Evolutionary conservation across 2,797 vertebrate genomes (phyloP).

Genomic region (Fistularia tabacaria): DNA sequence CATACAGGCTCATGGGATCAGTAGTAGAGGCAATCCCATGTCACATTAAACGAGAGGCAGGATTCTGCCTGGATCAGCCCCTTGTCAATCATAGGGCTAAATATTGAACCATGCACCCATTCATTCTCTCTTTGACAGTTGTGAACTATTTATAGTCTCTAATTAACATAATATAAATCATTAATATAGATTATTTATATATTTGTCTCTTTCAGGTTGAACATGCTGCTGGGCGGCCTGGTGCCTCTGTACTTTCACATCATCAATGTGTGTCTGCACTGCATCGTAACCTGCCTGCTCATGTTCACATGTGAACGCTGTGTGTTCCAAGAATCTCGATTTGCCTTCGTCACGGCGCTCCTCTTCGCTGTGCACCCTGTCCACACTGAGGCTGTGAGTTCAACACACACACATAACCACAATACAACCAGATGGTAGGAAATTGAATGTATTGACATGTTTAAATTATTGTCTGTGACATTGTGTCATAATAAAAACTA

Average conservation of each 20-base stretch:
- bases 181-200: background rate
- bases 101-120: too few species aligned
- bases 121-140: background rate
- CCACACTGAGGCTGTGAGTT: constrained; percentile 95
- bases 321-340: constrained; percentile 79
- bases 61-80: too few species aligned
- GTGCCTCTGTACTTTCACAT: constrained; percentile 88
- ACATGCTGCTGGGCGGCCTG: constrained; percentile 86
- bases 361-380: constrained; percentile 92
- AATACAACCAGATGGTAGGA: background rate
- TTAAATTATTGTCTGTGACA: too few species aligned
- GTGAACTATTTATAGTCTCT: background rate
- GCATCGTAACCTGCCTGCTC: constrained; percentile 83
- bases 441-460: too few species aligned
- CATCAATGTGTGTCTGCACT: constrained; percentile 87
- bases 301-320: constrained; percentile 84
- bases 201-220: constrained; percentile 77
- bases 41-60: too few species aligned
- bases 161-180: background rate
- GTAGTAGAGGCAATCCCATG: too few species aligned
- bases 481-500: too few species aligned
- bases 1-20: too few species aligned
- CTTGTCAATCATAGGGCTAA: too few species aligned
- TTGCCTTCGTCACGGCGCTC: constrained; percentile 84
- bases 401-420: background rate